Percentiles rank a stretch among this genome's conserved stretches.
phyloP scores from a whole-genome alignment of 2,797 vertebrate species.

The Enteromius fasciolatus region DNA sequence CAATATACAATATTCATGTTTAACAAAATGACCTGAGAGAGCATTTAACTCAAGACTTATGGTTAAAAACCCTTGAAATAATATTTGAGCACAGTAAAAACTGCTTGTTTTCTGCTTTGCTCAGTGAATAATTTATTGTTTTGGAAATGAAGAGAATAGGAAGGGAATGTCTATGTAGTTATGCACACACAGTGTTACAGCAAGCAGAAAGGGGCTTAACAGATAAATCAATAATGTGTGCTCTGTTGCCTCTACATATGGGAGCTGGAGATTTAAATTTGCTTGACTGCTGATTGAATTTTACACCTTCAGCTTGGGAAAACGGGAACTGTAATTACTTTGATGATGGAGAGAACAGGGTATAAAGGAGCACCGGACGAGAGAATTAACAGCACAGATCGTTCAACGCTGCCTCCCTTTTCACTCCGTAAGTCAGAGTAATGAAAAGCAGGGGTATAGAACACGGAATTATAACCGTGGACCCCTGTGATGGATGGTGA shows the following conservation, averaged over 20 bases:
- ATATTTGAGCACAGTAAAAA: neutral
- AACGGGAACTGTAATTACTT: conserved; percentile 77
- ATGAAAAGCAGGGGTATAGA: conserved; percentile 36
- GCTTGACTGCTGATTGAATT: conserved; percentile 77
- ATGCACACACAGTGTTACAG: neutral
- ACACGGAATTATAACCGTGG: conserved; percentile 28
- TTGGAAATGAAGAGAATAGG: neutral
- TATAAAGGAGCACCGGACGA: conserved; percentile 69
- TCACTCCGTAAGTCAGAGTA: conserved; percentile 35
- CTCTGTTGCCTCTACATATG: conserved; percentile 71
- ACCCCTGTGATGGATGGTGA: conserved; percentile 37
- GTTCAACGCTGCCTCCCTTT: conserved; percentile 22
- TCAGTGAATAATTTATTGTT: neutral
- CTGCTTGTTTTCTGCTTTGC: conserved; percentile 1
- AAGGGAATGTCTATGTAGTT: neutral
- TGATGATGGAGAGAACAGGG: conserved; percentile 72
- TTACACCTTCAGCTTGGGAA: conserved; percentile 73
- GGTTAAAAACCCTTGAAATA: conserved; percentile 17
- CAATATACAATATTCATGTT: neutral
- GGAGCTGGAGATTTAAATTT: conserved; percentile 75
- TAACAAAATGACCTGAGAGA: neutral
- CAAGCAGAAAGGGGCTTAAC: conserved; percentile 63
- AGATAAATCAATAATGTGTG: conserved; percentile 69
- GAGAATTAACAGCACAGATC: conserved; percentile 66
- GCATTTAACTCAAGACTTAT: neutral